A percentile compares a stretch with the other conserved stretches of the same genome.
These are phyloP conservation scores for Stigmatopora argus DNA, from an alignment of 2,113 vertebrate species.

Conservation along the genomic window DNA sequence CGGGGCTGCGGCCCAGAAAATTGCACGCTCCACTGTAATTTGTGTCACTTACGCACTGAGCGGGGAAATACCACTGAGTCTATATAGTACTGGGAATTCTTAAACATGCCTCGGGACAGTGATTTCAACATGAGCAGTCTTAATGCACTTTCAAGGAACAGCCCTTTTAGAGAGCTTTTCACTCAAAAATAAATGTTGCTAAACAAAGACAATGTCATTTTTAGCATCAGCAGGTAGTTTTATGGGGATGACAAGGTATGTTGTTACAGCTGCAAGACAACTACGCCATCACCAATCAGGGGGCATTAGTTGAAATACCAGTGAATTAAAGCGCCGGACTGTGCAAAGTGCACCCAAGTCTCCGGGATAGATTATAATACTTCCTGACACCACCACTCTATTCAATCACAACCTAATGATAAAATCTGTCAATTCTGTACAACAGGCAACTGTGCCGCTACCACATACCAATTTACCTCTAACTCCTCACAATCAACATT, in stretches of 20 bases:
- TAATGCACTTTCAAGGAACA: slow-evolving; percentile 1
- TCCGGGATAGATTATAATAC: background rate
- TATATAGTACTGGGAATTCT: background rate
- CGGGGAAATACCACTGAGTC: slow-evolving; percentile 24
- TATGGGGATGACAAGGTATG: too few species aligned
- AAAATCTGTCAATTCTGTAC: background rate
- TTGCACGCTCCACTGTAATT: slow-evolving; percentile 31
- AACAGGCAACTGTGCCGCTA: background rate
- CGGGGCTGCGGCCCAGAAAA: slow-evolving; percentile 40
- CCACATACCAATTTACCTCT: too few species aligned
- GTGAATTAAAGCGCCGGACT: too few species aligned
- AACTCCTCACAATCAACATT: too few species aligned
- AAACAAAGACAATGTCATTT: too few species aligned
- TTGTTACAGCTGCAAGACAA: slow-evolving; percentile 26
- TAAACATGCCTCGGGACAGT: slow-evolving; percentile 7
- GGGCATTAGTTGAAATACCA: background rate
- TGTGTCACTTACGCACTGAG: slow-evolving; percentile 31
- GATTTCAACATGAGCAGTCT: background rate
- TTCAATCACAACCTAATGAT: background rate
- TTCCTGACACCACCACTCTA: background rate
- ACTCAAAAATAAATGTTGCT: too few species aligned
- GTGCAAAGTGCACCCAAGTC: too few species aligned
- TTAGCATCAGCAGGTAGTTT: too few species aligned
- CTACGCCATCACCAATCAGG: slow-evolving; percentile 9
- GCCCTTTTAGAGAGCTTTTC: background rate